These are phyloP conservation scores for Cathartes aura DNA, from an alignment of 2,113 vertebrate species.

Conservation along the genomic window DNA sequence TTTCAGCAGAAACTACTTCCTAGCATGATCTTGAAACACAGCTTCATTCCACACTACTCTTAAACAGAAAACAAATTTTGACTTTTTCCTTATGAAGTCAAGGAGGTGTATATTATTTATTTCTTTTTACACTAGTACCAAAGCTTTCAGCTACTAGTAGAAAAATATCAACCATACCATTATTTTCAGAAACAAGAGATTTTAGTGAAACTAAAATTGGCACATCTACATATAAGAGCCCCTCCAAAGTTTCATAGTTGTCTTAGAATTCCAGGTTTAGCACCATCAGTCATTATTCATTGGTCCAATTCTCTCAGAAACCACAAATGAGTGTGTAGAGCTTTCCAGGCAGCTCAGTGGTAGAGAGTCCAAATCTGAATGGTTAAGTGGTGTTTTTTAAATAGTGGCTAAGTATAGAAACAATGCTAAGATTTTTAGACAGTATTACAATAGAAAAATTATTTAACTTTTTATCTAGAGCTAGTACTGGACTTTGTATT, in stretches of 20 bases:
- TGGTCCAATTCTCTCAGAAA: not conserved
- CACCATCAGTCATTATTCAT: not conserved
- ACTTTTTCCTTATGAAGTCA: not conserved
- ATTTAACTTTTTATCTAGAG: not conserved
- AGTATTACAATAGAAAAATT: not conserved
- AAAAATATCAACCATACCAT: not conserved
- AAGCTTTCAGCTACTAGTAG: not conserved
- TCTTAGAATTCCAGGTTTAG: not conserved
- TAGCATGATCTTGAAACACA: not conserved
- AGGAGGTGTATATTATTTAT: not conserved
- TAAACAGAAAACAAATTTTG: not conserved
- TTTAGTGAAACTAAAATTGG: not conserved
- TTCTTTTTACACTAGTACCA: not conserved
- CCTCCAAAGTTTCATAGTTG: not conserved
- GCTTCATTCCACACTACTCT: not conserved
- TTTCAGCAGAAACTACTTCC: not conserved
- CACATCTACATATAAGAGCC: not conserved
- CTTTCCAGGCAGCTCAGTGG: not conserved
- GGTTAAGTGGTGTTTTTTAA: not conserved
- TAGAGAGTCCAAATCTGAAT: not conserved
- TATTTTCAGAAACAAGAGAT: not conserved
- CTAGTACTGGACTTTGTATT: not conserved
- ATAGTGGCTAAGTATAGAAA: not conserved
- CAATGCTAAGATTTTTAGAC: not conserved
- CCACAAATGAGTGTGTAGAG: not conserved